phyloP scores from a whole-genome alignment of 2,113 vertebrate genomes.

The Myotis lucifugus region DNA sequence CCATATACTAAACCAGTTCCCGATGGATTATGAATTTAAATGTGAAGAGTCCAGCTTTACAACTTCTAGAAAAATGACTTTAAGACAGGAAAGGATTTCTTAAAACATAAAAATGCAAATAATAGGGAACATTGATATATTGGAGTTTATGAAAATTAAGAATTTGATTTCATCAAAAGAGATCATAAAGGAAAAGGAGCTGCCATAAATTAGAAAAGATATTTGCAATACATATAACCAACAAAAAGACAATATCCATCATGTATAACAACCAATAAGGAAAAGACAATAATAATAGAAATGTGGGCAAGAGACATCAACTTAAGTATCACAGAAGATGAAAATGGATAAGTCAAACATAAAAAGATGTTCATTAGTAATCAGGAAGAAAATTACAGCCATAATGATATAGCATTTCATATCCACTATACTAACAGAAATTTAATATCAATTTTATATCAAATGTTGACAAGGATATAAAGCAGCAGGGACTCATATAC shows the following conservation, averaged over 20 bases:
- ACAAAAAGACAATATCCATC: not conserved
- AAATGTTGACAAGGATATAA: constrained; percentile 22
- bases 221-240: not conserved
- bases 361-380: constrained; percentile 42
- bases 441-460: constrained; percentile 51
- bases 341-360: not conserved
- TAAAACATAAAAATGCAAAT: constrained; percentile 3
- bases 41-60: not conserved
- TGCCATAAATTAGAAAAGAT: not conserved
- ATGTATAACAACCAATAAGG: constrained; percentile 19
- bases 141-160: not conserved
- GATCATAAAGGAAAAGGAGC: not conserved
- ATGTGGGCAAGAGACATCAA: not conserved
- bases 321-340: not conserved
- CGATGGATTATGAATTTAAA: not conserved
- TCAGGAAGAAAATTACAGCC: constrained; percentile 52
- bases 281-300: not conserved
- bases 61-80: not conserved
- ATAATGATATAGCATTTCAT: not conserved
- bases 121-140: not conserved
- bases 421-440: not conserved
- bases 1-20: not conserved
- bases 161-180: constrained; percentile 50
- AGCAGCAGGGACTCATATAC: not conserved
- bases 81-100: not conserved